phyloP scores from a whole-genome alignment of 2,888 invertebrate species.

The Tenthredo scrophulariae region DNA sequence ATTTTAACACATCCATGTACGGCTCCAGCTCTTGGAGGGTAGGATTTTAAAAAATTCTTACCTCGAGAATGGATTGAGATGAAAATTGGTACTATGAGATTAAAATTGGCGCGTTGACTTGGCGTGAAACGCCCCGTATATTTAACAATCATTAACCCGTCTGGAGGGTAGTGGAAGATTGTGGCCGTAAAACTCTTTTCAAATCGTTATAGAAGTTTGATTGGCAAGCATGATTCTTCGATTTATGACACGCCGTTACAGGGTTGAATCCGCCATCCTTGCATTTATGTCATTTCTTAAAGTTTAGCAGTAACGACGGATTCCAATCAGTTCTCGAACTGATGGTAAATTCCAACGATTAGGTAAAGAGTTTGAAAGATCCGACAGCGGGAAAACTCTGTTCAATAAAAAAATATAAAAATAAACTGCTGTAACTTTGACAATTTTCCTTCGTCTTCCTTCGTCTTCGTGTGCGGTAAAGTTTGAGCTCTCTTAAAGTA shows the following conservation, averaged over 20 bases:
- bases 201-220: neutral
- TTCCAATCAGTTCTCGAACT: neutral
- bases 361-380: neutral
- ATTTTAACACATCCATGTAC: slow-evolving; percentile 10
- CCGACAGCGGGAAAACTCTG: neutral
- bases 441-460: neutral
- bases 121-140: neutral
- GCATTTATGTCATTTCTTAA: neutral
- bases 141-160: neutral
- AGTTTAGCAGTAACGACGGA: neutral
- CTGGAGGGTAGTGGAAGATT: neutral
- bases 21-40: neutral
- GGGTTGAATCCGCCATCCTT: neutral
- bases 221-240: neutral
- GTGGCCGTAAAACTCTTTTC: neutral
- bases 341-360: neutral
- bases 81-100: neutral
- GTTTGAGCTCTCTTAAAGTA: neutral
- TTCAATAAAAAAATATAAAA: neutral
- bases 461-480: neutral
- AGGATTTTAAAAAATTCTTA: neutral
- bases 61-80: neutral
- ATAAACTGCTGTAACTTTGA: slow-evolving; percentile 11
- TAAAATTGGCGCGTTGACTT: neutral
- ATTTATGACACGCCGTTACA: neutral